phyloP scores from a whole-genome alignment of 2,113 vertebrate genomes.

The Ageneiosus marmoratus region DNA sequence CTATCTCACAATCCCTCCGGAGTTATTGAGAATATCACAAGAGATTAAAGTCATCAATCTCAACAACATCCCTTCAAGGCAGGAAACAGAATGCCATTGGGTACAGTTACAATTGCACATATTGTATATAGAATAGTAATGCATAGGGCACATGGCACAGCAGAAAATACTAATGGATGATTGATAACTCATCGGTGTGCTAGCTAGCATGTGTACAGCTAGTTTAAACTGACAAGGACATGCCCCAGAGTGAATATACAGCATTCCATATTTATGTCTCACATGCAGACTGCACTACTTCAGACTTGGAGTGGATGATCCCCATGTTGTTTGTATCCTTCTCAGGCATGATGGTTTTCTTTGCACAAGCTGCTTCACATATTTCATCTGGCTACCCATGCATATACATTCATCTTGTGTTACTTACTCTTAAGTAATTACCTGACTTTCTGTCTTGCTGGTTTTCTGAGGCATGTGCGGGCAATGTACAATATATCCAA shows the following conservation, averaged over 20 bases:
- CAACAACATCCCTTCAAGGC: background rate
- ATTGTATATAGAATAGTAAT: conserved; percentile 11
- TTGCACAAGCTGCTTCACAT: background rate
- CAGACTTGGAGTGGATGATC: background rate
- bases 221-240: background rate
- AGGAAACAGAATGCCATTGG: background rate
- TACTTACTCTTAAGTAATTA: background rate
- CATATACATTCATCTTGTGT: background rate
- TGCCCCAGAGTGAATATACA: background rate
- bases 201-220: conserved; percentile 20
- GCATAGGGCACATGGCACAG: conserved; percentile 5
- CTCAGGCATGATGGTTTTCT: background rate
- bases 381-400: conserved; percentile 15
- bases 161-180: background rate
- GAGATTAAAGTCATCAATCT: conserved; percentile 11
- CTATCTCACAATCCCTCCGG: background rate
- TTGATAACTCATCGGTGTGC: background rate
- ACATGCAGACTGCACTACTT: background rate
- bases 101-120: background rate
- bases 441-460: conserved; percentile 1
- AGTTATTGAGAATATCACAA: background rate
- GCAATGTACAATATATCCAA: background rate
- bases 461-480: background rate
- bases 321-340: background rate
- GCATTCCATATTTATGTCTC: background rate